Evolutionary conservation across 2,888 invertebrate species (phyloP).

Genomic region (Apotomis capreana): DNA sequence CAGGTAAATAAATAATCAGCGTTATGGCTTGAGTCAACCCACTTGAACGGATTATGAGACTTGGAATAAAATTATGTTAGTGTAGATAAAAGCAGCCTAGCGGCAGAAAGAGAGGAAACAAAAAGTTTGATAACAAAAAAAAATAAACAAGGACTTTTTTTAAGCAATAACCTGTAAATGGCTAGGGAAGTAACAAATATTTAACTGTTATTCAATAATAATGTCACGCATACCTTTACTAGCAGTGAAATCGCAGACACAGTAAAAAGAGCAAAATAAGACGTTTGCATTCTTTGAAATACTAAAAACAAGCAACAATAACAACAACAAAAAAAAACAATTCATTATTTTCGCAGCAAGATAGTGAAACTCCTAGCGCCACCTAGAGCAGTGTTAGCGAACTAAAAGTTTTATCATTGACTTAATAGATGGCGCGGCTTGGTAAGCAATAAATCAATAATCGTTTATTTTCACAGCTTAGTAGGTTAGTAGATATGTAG

Average conservation of each 20-base stretch:
- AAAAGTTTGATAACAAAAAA: too few species aligned
- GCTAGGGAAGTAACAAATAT: too few species aligned
- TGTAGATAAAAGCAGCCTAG: too few species aligned
- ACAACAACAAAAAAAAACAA: slow-evolving; percentile 9
- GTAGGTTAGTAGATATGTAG: too few species aligned
- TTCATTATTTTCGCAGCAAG: slow-evolving; percentile 12
- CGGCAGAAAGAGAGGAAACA: too few species aligned
- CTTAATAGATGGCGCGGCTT: slow-evolving; percentile 7
- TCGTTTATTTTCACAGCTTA: background rate
- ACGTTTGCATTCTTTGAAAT: slow-evolving; percentile 7
- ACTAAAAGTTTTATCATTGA: background rate
- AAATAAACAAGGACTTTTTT: too few species aligned
- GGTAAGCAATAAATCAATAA: background rate
- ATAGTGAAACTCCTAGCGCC: background rate
- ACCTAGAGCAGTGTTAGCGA: slow-evolving; percentile 3
- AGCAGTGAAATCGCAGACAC: background rate
- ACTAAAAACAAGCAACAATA: background rate
- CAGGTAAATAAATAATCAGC: background rate
- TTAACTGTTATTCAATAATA: too few species aligned
- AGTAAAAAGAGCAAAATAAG: slow-evolving; percentile 4
- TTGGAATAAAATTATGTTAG: too few species aligned
- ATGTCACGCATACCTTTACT: slow-evolving; percentile 5
- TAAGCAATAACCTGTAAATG: too few species aligned
- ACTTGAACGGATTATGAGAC: too few species aligned
- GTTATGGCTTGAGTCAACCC: background rate